Base-by-base conservation (phyloP, 2,888 invertebrate species). In the Idaea dimidiata region DNA sequence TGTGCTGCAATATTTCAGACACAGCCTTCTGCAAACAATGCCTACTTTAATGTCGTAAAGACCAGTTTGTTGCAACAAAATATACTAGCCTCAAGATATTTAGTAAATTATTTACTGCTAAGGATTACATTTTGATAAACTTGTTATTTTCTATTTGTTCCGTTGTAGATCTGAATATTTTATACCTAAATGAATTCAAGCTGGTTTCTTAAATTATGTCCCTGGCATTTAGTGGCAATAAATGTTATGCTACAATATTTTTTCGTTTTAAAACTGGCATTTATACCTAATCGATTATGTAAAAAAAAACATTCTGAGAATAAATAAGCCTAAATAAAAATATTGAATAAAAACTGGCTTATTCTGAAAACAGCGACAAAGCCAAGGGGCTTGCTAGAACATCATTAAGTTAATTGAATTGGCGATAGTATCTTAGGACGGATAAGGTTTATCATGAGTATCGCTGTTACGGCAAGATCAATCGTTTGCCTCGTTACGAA, bases 401-500 rank as follows among this genome's bases (percentile, higher is more conserved):
- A 84, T 86, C 86, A 83, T 88, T 88, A 87, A 77, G 78, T 79
- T 87, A 86, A 88, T 88, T 88, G 86, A 87, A 86, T 84, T 79
- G 83, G 80, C 77, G 84, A 87, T 85, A 77, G 71, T 81, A 86
- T 88, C 85, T 70, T 67, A 67, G 73, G 70, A 78, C 78, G 81
- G 81, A 83, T 83, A 82, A 79, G 79, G 81, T 82, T 86, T 87
- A 89, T 88, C 87, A 77, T 66, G 73, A 79, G 79, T 82, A 83
- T 85, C 78, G 77, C 83, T 82, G 84, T 86, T 83, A 81, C 75
- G 72, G 75, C 65, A 78, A 84, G 83, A 88, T 86, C 88, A 85
- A 86, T 88, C 85, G 80, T 69, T 71, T 75, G 74, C 71, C 84
- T 85, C 84, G 82, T 87, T 86, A 84, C 80, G 72, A 77, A 16